Conservation (phyloP, 2,888 invertebrate genomes). For the Artemia sinica region DNA sequence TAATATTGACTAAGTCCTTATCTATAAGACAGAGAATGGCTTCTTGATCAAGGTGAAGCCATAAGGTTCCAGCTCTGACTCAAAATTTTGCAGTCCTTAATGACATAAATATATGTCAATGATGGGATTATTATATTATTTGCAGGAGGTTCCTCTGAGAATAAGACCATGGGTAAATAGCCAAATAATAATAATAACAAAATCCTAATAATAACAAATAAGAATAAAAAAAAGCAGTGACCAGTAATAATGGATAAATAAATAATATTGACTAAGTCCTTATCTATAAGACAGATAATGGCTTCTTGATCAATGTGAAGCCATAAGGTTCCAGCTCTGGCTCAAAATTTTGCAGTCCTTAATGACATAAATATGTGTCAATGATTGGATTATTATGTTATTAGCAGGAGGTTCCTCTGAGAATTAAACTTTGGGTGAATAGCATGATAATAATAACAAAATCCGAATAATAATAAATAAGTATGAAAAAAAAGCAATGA, state of each 20-base stretch:
- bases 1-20: conserved; percentile 19
- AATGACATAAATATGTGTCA: conserved; percentile 18
- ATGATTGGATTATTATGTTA: no score
- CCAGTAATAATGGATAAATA: conserved; percentile 30
- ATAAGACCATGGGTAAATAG: no score
- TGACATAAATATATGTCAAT: neutral
- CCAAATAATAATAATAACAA: no score
- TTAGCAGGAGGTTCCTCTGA: no score
- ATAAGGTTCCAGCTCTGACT: conserved; percentile 51
- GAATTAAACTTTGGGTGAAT: no score
- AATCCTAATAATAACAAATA: no score
- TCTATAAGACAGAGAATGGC: conserved; percentile 75
- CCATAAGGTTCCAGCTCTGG: conserved; percentile 58
- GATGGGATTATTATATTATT: no score
- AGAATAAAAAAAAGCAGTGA: no score
- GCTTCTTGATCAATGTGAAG: conserved; percentile 94
- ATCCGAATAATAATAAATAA: no score
- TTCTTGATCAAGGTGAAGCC: conserved; percentile 94
- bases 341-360: conserved; percentile 62
- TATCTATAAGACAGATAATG: conserved; percentile 65
- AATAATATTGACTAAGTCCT: conserved; percentile 53
- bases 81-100: conserved; percentile 59
- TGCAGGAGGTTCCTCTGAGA: no score
- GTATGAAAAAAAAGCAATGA: no score
- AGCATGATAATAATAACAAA: no score